A percentile compares a stretch with the other conserved stretches of the same genome.
Conservation (phyloP, 2,888 invertebrate species). For the Tolmerus cingulatus region DNA sequence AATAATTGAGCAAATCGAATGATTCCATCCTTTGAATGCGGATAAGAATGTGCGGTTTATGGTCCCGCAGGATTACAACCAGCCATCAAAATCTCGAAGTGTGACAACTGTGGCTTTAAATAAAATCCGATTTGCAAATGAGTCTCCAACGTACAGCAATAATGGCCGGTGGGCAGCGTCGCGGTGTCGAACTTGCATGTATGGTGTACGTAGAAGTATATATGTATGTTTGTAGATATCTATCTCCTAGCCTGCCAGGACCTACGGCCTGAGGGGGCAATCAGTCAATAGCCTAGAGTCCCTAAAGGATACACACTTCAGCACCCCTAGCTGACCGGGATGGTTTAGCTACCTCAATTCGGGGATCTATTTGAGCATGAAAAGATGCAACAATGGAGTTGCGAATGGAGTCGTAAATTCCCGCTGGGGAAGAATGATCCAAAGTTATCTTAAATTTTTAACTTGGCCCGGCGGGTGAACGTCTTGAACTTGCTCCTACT, state of each 20-base stretch:
- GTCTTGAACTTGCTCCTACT: neutral
- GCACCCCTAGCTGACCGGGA: neutral
- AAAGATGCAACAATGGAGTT: neutral
- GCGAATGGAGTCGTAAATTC: neutral
- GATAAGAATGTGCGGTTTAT: constrained; percentile 31
- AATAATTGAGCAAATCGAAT: constrained; percentile 32
- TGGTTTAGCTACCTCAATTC: neutral
- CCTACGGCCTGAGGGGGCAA: neutral
- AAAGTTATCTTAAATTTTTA: neutral
- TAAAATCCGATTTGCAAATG: neutral
- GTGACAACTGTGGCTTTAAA: neutral
- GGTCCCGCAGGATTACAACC: neutral
- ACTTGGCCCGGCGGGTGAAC: neutral
- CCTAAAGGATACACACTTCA: neutral
- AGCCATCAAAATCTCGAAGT: neutral
- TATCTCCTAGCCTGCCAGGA: neutral
- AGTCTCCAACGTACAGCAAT: neutral
- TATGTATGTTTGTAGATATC: neutral
- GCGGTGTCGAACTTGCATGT: neutral
- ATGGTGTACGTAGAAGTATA: neutral
- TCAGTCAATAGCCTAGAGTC: neutral
- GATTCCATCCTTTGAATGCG: constrained; percentile 24
- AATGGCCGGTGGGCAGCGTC: neutral
- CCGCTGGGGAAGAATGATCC: neutral
- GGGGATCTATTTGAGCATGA: neutral